Evolutionary conservation across 1,140 invertebrate species (phyloP).

Genomic region (Caligus rogercresseyi): DNA sequence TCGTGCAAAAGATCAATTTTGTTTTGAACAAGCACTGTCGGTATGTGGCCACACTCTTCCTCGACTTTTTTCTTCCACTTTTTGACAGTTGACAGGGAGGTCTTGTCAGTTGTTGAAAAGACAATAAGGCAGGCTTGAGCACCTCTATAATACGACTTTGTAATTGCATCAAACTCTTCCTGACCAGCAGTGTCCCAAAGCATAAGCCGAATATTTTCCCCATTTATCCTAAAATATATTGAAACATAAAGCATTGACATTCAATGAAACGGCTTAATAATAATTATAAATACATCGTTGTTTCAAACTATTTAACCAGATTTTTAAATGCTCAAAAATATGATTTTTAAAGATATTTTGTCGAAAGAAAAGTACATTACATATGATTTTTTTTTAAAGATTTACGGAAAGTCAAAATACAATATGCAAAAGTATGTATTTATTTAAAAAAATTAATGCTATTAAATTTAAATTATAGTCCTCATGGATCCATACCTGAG

Average conservation of each 20-base stretch:
- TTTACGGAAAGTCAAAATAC: no score
- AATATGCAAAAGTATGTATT: no score
- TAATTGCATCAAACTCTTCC: conserved; percentile 95
- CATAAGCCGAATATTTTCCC: conserved; percentile 84
- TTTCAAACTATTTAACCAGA: no score
- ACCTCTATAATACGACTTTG: conserved; percentile 89
- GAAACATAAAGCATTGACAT: not conserved
- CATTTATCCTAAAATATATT: conserved; percentile 48
- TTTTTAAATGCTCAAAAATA: no score
- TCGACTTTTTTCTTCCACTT: conserved; percentile 48
- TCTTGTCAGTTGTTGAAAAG: conserved; percentile 80
- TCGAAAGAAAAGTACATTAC: no score
- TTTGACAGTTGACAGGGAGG: conserved; percentile 52
- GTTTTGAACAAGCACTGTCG: conserved; percentile 88
- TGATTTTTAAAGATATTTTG: no score
- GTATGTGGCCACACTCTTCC: conserved; percentile 88
- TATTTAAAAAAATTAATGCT: no score
- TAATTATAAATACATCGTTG: no score
- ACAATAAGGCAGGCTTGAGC: conserved; percentile 88
- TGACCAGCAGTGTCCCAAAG: conserved; percentile 90
- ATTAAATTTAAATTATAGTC: no score
- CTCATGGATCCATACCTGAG: conserved; percentile 85
- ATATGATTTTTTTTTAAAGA: no score
- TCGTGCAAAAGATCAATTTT: conserved; percentile 91
- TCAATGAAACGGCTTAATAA: no score